These are phyloP conservation scores for Cyprinodon variegatus DNA, from an alignment of 2,113 vertebrate species.

Conservation along the genomic window DNA sequence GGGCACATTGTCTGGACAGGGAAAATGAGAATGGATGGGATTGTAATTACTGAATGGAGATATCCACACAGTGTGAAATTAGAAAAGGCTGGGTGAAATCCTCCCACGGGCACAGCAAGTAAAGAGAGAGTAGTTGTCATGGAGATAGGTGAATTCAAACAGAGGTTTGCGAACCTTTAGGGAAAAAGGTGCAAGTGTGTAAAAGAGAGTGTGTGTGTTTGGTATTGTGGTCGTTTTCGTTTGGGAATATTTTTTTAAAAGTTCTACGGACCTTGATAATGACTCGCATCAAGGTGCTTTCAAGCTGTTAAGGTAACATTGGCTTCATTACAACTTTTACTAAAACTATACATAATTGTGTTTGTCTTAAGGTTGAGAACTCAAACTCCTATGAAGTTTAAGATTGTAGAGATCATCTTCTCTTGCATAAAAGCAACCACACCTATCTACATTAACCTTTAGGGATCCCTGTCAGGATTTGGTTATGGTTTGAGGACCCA, in stretches of 20 bases:
- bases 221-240: slow-evolving; percentile 21
- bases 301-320: slow-evolving; percentile 14
- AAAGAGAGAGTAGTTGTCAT: slow-evolving; percentile 76
- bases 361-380: neutral
- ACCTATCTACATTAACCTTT: no score
- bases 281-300: slow-evolving; percentile 41
- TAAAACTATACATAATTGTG: neutral
- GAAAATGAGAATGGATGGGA: slow-evolving; percentile 77
- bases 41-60: slow-evolving; percentile 80
- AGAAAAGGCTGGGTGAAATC: slow-evolving; percentile 74
- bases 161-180: slow-evolving; percentile 64
- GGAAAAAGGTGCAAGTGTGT: slow-evolving; percentile 56
- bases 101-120: slow-evolving; percentile 69
- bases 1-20: slow-evolving; percentile 73
- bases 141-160: slow-evolving; percentile 77
- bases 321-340: slow-evolving; percentile 8
- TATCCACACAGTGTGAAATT: slow-evolving; percentile 82
- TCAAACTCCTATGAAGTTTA: no score
- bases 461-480: no score
- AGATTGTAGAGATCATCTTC: neutral
- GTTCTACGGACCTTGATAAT: slow-evolving; percentile 63
- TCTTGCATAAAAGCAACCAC: neutral
- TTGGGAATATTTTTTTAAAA: slow-evolving; percentile 46
- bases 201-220: slow-evolving; percentile 14
- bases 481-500: no score